Evolutionary conservation across 2,113 vertebrate genomes (phyloP).

Genomic region (Syngnathus scovelli): DNA sequence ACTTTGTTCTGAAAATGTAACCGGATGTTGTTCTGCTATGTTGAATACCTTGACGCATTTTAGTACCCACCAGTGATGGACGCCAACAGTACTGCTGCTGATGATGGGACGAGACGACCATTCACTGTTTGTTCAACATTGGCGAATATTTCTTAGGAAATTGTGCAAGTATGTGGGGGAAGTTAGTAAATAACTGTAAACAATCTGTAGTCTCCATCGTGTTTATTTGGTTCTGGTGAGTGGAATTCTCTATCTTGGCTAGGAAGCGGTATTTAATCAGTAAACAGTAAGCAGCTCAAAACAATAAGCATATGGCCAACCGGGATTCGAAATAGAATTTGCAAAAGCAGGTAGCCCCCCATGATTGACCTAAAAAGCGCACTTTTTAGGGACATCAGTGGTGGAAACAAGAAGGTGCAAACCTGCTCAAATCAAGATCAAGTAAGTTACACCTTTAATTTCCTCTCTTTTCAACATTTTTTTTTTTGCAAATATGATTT

Average conservation of each 20-base stretch:
- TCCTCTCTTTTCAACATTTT: background rate
- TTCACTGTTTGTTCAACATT: background rate
- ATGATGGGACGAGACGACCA: background rate
- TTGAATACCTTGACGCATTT: background rate
- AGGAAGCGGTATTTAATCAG: conserved; percentile 11
- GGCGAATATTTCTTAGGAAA: background rate
- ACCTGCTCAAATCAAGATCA: background rate
- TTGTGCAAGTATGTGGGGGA: conserved; percentile 7
- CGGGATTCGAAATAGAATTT: background rate
- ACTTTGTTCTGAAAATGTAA: conserved; percentile 13
- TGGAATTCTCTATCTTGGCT: conserved; percentile 3
- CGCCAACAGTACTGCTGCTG: background rate
- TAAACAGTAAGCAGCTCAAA: background rate
- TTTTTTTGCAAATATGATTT: background rate
- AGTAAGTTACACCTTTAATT: background rate
- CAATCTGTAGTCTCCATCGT: background rate
- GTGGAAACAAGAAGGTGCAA: conserved; percentile 1
- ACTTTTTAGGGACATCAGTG: background rate
- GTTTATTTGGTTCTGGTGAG: conserved; percentile 12
- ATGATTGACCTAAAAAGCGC: background rate
- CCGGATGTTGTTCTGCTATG: conserved; percentile 11
- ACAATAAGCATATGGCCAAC: background rate
- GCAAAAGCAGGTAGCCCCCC: background rate
- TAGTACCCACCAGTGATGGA: background rate
- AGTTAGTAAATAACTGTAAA: background rate